A percentile compares a stretch with the other conserved stretches of the same genome.
These are phyloP conservation scores for Apomyelois bistriatella DNA, from an alignment of 2,888 invertebrate species.

Conservation along the genomic window DNA sequence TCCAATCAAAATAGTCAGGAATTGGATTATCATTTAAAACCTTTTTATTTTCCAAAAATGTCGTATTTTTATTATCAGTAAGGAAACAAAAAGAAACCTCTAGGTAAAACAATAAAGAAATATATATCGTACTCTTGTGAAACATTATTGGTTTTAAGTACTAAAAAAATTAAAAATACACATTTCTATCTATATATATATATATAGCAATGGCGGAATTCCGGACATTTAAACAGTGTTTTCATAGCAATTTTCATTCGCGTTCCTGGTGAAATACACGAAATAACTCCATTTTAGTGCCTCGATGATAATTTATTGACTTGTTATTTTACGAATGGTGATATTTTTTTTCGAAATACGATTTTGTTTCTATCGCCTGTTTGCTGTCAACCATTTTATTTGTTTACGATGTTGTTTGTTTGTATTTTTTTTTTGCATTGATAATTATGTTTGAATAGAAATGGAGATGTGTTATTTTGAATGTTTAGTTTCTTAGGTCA, in stretches of 20 bases:
- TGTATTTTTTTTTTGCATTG: not conserved
- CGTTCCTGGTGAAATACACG: not conserved
- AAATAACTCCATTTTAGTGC: not conserved
- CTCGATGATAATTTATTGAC: conserved; percentile 3
- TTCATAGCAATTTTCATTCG: not conserved
- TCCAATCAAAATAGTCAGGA: conserved; percentile 43
- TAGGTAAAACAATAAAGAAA: not conserved
- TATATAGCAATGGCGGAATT: not conserved
- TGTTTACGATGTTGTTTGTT: not conserved
- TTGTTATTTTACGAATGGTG: conserved; percentile 7
- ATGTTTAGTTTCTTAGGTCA: too few species aligned
- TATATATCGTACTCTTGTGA: not conserved
- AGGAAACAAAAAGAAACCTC: not conserved
- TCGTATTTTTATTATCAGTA: too few species aligned
- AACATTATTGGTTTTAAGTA: not conserved
- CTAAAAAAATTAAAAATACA: too few species aligned
- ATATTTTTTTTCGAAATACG: not conserved
- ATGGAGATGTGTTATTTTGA: too few species aligned
- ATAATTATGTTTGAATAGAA: too few species aligned
- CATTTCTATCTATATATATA: not conserved
- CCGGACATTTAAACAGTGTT: not conserved
- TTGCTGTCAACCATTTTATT: conserved; percentile 10
- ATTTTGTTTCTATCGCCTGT: not conserved
- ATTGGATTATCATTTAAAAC: conserved; percentile 11
- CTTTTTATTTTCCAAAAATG: not conserved